Percentiles rank a stretch among this genome's conserved stretches.
These are phyloP conservation scores for Limosa lapponica DNA, from an alignment of 2,797 vertebrate genomes.

Conservation along the genomic window DNA sequence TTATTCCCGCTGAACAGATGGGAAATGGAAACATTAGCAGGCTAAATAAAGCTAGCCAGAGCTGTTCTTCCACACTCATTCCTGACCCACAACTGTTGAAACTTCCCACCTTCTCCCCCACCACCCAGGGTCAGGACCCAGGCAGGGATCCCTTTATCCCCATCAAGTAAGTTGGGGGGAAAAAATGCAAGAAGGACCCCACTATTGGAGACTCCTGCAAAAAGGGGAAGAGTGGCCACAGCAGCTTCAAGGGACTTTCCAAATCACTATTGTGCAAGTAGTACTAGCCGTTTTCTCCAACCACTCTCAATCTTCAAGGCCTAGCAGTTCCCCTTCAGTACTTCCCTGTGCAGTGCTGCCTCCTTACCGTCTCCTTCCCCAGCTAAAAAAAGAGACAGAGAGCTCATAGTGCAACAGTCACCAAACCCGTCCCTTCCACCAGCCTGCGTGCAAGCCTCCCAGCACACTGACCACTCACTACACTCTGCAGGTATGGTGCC, in stretches of 20 bases:
- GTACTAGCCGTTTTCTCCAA: not conserved
- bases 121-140: not conserved
- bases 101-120: not conserved
- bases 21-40: constrained; percentile 29
- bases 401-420: not conserved
- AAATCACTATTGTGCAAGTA: not conserved
- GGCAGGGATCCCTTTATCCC: not conserved
- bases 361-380: not conserved
- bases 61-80: not conserved
- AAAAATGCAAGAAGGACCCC: not conserved
- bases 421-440: not conserved
- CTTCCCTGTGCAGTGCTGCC: not conserved
- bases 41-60: constrained; percentile 35
- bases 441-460: not conserved
- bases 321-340: not conserved
- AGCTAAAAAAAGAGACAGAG: not conserved
- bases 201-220: not conserved
- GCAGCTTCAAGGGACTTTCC: not conserved
- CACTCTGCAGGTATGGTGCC: not conserved
- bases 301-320: not conserved
- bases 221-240: constrained; percentile 23
- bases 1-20: constrained; percentile 49
- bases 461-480: not conserved
- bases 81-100: not conserved
- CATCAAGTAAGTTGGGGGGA: not conserved